Evolutionary conservation across 1,140 invertebrate species (phyloP).

Genomic region (Camponotus floridanus): DNA sequence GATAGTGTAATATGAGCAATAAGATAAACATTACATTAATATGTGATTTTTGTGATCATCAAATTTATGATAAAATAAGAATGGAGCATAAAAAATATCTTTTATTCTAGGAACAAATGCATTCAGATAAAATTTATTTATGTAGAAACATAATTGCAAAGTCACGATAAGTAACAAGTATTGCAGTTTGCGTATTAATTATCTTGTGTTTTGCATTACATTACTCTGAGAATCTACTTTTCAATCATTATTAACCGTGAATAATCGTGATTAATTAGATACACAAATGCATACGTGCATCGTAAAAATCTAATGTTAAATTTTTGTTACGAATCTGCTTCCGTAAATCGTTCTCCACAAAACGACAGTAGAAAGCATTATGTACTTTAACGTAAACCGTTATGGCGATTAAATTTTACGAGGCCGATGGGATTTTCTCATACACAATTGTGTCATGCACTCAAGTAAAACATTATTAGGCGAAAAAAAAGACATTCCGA

Average conservation of each 20-base stretch:
- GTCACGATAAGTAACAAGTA: no score
- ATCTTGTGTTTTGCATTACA: no score
- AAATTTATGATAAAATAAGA: neutral
- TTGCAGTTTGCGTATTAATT: no score
- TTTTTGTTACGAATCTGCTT: constrained; percentile 5
- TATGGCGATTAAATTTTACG: constrained; percentile 38
- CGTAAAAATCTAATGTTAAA: constrained; percentile 8
- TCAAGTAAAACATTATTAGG: neutral
- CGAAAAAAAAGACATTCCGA: constrained; percentile 14
- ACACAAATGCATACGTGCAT: neutral
- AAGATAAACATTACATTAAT: neutral
- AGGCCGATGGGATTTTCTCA: constrained; percentile 24
- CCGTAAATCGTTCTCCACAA: neutral
- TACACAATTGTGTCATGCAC: neutral
- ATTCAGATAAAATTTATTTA: no score
- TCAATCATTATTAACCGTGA: no score
- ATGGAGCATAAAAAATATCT: neutral
- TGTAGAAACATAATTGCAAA: no score
- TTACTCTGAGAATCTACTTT: no score
- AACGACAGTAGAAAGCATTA: constrained; percentile 3
- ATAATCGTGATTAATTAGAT: neutral
- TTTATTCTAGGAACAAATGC: no score
- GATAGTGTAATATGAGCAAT: neutral
- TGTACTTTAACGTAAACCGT: constrained; percentile 12
- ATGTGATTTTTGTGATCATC: neutral